Conservation (phyloP, 35 echinoderm and acorn worm species). For the Chiridota heheva region DNA sequence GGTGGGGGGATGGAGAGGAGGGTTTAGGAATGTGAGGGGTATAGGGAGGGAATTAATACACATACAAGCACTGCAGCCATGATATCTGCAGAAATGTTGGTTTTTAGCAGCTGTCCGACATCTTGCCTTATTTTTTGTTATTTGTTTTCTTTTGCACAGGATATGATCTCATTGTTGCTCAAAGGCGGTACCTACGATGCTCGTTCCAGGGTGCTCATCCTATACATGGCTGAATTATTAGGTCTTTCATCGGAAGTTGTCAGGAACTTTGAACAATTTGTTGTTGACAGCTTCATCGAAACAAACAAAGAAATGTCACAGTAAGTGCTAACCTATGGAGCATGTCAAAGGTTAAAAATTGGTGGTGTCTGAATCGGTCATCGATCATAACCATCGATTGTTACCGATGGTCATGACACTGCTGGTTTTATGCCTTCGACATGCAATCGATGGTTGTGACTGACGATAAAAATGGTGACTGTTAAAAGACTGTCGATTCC, state of each 20-base stretch:
- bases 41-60: too few species aligned
- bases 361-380: too few species aligned
- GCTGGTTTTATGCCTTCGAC: too few species aligned
- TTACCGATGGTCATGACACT: too few species aligned
- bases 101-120: not conserved
- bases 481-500: too few species aligned
- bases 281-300: slow-evolving; percentile 40
- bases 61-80: too few species aligned
- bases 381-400: too few species aligned
- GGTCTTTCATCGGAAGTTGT: not conserved
- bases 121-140: not conserved
- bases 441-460: too few species aligned
- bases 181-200: slow-evolving; percentile 55
- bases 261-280: slow-evolving; percentile 22
- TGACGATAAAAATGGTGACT: too few species aligned
- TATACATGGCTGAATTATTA: slow-evolving; percentile 18
- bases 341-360: too few species aligned
- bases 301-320: slow-evolving; percentile 19
- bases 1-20: not conserved
- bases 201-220: slow-evolving; percentile 37
- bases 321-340: slow-evolving; percentile 18
- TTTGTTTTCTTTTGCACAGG: slow-evolving; percentile 14
- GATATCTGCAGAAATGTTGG: not conserved
- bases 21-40: not conserved
- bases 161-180: slow-evolving; percentile 21